Base-by-base conservation (phyloP, 2,888 invertebrate genomes). In the Strigamia transsilvanica region DNA sequence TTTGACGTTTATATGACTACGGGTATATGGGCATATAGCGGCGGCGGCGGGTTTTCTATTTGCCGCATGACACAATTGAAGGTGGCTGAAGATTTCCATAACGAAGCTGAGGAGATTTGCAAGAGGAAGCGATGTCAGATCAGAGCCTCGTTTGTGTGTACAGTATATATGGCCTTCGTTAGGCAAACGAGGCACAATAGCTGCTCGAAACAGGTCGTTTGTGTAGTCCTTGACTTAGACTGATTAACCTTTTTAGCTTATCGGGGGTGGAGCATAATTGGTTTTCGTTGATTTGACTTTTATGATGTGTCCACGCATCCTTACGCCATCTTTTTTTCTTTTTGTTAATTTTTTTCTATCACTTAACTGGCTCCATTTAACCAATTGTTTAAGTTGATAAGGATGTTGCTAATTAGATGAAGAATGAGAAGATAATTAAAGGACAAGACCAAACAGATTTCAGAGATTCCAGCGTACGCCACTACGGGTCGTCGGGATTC, bases 341-440 rank as follows among this genome's bases (percentile, higher is more conserved):
- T 56, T 56, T 56, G 56, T 56, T 56, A 56, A 56, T 77, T 77
- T 77, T 38, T 77, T 77, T 38, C 7, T 77, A 38, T 80, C 80
- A 27, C 56, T 38, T 51, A 51, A 80, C 80, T 46, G 38, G 23
- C 32, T 27, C 80, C 56, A 80, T 80, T 80, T 80, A 80, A 80
- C 80, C 46, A 80, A 73, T 73, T 34, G 66, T 81, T 81, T 73
- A 81, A 34, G 46, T 81, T 81, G 81, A 81, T 81, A 73, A 81
- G 81, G 81, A 81, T 81, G 81, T 81, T 81, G 81, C 38, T 73
- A 81, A 81, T 81, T 81, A 73, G 23, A 46, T 34, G 81, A 81
- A 66, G 81, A 73, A 73, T 81, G 81, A 66, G 81, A 66, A 32
- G 38, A 73, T 73, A 81, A 81, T 81, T 81, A 73, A 80, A 80